phyloP scores from a whole-genome alignment of 2,113 vertebrate genomes.

The Pseudonaja textilis region DNA sequence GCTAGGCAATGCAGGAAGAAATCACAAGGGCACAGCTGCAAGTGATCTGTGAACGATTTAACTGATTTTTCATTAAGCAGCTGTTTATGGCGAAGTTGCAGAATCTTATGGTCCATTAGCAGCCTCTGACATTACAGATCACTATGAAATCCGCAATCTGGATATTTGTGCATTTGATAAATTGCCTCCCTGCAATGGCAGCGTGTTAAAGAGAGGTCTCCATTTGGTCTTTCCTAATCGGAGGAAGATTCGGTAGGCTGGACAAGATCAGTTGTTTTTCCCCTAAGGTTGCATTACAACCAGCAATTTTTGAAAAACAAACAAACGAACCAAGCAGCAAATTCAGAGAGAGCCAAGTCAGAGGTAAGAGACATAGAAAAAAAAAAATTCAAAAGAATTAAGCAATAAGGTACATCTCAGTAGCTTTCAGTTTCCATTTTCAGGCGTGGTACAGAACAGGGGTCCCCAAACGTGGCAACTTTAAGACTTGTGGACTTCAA shows the following conservation, averaged over 20 bases:
- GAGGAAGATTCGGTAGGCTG: background rate
- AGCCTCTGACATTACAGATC: constrained; percentile 65
- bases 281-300: rapidly evolving
- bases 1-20: constrained; percentile 49
- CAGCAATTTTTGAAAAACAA: background rate
- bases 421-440: background rate
- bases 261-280: background rate
- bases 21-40: constrained; percentile 54
- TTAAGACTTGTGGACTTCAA: no score
- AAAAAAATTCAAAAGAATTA: background rate
- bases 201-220: background rate
- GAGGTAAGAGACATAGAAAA: constrained; percentile 1
- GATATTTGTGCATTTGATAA: constrained; percentile 64
- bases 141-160: constrained; percentile 65
- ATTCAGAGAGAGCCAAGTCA: rapidly evolving
- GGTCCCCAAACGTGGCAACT: no score
- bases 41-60: constrained; percentile 70
- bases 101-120: constrained; percentile 75
- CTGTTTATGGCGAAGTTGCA: constrained; percentile 72
- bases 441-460: background rate
- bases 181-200: constrained; percentile 33
- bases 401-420: background rate
- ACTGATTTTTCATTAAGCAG: constrained; percentile 73
- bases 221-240: background rate
- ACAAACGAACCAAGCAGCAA: background rate